Evolutionary conservation across 2,888 invertebrate genomes (phyloP).

Genomic region (Octonoba sinensis): DNA sequence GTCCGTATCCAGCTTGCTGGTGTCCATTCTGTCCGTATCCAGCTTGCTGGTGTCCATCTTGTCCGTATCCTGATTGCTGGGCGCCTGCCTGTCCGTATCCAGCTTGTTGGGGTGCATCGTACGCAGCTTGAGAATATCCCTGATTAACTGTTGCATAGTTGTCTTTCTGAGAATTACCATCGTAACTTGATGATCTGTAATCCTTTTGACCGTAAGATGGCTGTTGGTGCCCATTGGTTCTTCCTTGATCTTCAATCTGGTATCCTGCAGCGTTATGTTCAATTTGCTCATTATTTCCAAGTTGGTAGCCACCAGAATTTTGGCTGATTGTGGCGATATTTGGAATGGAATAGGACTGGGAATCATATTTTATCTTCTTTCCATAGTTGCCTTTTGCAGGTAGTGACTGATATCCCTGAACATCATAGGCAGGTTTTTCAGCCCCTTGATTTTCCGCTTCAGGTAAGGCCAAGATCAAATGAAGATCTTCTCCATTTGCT

Average conservation of each 20-base stretch:
- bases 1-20: background rate
- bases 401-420: background rate
- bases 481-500: constrained; percentile 28
- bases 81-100: background rate
- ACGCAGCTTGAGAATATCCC: constrained; percentile 7
- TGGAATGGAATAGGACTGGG: constrained; percentile 5
- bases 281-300: constrained; percentile 5
- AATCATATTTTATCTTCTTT: constrained; percentile 17
- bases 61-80: background rate
- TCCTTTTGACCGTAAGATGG: constrained; percentile 10
- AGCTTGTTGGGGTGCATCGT: background rate
- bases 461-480: constrained; percentile 32
- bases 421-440: background rate
- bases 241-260: constrained; percentile 17
- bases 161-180: background rate
- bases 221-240: constrained; percentile 16
- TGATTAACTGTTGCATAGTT: constrained; percentile 6
- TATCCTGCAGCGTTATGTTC: constrained; percentile 17
- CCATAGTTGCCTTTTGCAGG: constrained; percentile 3
- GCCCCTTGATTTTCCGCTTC: constrained; percentile 20
- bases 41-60: background rate
- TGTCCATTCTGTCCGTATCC: background rate
- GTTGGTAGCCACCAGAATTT: constrained; percentile 28
- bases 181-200: background rate
- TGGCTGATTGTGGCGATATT: background rate